Base-by-base conservation (phyloP, 1,140 invertebrate species). In the Holcopasites calliopsidis region DNA sequence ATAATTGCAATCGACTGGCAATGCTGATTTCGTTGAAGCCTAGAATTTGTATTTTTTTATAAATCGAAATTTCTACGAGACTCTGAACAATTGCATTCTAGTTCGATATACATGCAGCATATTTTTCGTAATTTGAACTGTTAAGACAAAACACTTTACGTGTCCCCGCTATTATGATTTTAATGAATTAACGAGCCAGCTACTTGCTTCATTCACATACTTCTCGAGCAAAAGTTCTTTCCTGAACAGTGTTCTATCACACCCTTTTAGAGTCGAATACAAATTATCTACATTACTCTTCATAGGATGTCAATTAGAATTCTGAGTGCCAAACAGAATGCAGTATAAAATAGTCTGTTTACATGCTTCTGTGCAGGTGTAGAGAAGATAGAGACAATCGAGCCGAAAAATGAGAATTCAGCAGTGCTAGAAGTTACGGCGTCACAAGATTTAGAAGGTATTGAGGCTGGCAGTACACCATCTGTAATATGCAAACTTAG, bases 381-480 rank as follows among this genome's bases (percentile, higher is more conserved):
- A 74, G 80, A 82, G 40, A 80, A 84, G 73, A 66, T 76, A 69
- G 84, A 76, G 52, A 57, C 50, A 42, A 70, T 52, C 38, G 76
- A 80, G 47, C 50, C 38, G 61, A 84, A 78, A 71, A 66, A 40
- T 64, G 79, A 77, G 52, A 85, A 74, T 52, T 83, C 33, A 13
- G 77, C 78, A n/a, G 81, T 42, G 23, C 64, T 87, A 68, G 80
- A 87, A 3, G 89, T 91, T 49, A 60, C 74, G 33, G 85, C 85
- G 23, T 91, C 91, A 0, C 91, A 91, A 75, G 76, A 85, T 68
- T 64, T 85, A 13, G 82, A 86, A 18, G 88, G 88, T 16, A 91
- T 92, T 38, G 90, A 91, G 68, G 89, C 90, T 13, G 90, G 87
- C 10, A 92, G 89, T 68, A 92, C 90, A 8, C 91, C 91, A 8